These are phyloP conservation scores for Archips crataeganus DNA, from an alignment of 2,888 invertebrate species.

Conservation along the genomic window DNA sequence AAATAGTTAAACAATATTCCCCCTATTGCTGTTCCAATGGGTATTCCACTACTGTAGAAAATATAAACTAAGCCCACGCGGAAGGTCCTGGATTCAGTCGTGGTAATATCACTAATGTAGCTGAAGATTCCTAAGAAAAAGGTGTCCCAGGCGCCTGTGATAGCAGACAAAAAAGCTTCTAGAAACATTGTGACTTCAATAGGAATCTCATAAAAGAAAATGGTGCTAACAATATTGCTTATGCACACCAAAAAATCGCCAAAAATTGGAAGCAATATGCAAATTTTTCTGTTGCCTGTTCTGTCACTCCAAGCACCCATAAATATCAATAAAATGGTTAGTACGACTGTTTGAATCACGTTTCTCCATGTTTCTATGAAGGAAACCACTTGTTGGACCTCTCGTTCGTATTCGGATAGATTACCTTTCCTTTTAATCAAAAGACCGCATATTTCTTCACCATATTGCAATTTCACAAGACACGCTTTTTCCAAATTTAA, in stretches of 20 bases:
- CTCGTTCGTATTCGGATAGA: constrained; percentile 86
- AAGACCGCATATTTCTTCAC: constrained; percentile 69
- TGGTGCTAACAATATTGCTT: constrained; percentile 81
- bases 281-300: constrained; percentile 84
- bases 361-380: constrained; percentile 85
- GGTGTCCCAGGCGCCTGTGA: constrained; percentile 84
- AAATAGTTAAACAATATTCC: constrained; percentile 78
- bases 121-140: constrained; percentile 86
- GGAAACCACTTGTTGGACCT: constrained; percentile 85
- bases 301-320: constrained; percentile 88
- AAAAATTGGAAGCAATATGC: constrained; percentile 83
- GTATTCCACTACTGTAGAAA: constrained; percentile 85
- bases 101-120: constrained; percentile 87
- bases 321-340: constrained; percentile 82
- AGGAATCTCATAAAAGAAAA: constrained; percentile 81
- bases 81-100: constrained; percentile 82
- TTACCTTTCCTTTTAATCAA: constrained; percentile 75
- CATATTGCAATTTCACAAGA: constrained; percentile 64
- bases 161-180: constrained; percentile 81
- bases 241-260: constrained; percentile 81
- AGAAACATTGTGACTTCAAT: constrained; percentile 83
- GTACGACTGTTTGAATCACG: constrained; percentile 83
- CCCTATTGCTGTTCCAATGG: constrained; percentile 84
- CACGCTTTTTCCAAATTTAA: constrained; percentile 78
- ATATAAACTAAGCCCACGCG: constrained; percentile 87